Base-by-base conservation (phyloP, 1,140 invertebrate species). In the Drosophila suzukii region DNA sequence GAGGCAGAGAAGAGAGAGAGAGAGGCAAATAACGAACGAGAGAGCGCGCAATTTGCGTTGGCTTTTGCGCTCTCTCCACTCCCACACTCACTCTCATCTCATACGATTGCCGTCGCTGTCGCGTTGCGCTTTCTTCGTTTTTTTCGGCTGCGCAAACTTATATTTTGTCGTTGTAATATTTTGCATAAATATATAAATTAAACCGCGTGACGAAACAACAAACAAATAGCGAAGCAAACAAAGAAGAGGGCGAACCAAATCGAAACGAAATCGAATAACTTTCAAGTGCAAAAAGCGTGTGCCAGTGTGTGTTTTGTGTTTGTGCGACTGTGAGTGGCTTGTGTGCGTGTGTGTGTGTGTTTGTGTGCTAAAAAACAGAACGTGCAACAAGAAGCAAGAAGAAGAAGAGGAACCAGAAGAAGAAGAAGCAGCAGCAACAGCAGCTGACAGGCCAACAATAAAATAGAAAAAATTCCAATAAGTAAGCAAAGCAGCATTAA, bases 81-180 rank as follows among this genome's bases (percentile, higher is more conserved):
- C 44, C 44, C 44, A 47, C 62, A 49, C 74, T 60, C 70, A 61
- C 81, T 81, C 27, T 27, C 27, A 27, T 27, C 58, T 57, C 74
- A 65, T 73, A 78, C 76, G 67, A 71, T 74, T 73, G 55, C 51
- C 77, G 63, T 76, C 61, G 81, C 59, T 58, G 70, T 82, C 78
- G 73, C 73, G 75, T 65, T 76, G 65, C 72, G 81, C 70, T 74
- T 78, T 78, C 63, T 82, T 76, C 55, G 66, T 68, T 67, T 70
- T 66, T 50, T 80, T 75, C 57, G 58, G 58, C 77, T 74, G 62
- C 67, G 67, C 77, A 80, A 84, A 71, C 70, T 73, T 73, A 62
- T 83, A 72, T 63, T 81, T 84, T 80, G 61, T 80, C 73, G 81
- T 84, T 84, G 76, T 63, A 73, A 67, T 73, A 59, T 81, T 84